Evolutionary conservation across 2,113 vertebrate genomes (phyloP), one percentile per base, ranked within the genome.

Genomic region (Zeus faber): DNA sequence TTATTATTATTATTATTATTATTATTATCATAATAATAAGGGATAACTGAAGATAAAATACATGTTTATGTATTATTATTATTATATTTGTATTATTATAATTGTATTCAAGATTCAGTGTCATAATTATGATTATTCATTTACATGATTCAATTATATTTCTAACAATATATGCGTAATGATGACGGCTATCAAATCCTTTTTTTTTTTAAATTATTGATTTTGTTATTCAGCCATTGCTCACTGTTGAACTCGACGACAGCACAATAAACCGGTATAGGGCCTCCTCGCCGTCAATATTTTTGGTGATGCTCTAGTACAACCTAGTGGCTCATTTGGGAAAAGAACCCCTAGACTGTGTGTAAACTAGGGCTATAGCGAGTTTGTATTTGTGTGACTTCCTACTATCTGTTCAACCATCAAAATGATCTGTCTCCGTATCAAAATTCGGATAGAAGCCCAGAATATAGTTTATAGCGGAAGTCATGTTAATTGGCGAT

Each of bases 221-320:
- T 37, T 37, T 4, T 37, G n/a, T 37, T 14, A 37, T 37, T 29
- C n/a, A n/a, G 9, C 27, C 27, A 29, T 9, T 37, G 33, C 13
- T 37, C 6, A 37, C 9, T 37, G 33, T 37, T 37, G 33, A 10
- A 14, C 33, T 11, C 1, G 4, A n/a, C 11, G 11, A 14, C 33
- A 37, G 13, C 6, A 5, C 7, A 16, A 41, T 4, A 14, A 17
- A 43, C 8, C 41, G 7, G 4, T 2, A 1, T 16, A 2, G 1
- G 27, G 4, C 14, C 31, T 35, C 31, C 6, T 3, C 14, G 4
- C n/a, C n/a, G n/a, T n/a, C n/a, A n/a, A 35, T 22, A 0, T 29
- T 20, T 70, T 55, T 5, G 55, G 50, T 62, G 75, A 73, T 70
- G 65, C 50, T 72, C 47, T 76, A 79, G 57, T 53, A 71, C 62